These are phyloP conservation scores for Octodonta nipae DNA, from an alignment of 2,888 invertebrate species.

Conservation along the genomic window DNA sequence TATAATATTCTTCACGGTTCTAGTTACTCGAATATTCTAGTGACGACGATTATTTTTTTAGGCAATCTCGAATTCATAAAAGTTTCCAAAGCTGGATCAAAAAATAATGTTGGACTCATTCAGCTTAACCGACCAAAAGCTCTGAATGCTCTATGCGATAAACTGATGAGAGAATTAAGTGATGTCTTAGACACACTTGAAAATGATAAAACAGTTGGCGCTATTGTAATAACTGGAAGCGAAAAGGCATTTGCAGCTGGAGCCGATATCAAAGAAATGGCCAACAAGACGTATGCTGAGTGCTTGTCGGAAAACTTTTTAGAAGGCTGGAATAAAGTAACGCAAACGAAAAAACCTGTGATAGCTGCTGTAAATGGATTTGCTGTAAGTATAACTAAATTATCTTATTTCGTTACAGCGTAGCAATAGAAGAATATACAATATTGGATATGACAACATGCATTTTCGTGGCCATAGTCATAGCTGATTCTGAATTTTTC, in stretches of 20 bases:
- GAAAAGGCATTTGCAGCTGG: conserved; percentile 70
- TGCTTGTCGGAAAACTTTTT: conserved; percentile 67
- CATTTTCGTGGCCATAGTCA: too few species aligned
- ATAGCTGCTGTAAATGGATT: conserved; percentile 98
- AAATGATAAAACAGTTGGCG: conserved; percentile 58
- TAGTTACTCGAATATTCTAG: too few species aligned
- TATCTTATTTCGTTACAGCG: too few species aligned
- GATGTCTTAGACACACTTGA: conserved; percentile 58
- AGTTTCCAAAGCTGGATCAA: conserved; percentile 65
- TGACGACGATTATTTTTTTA: not conserved
- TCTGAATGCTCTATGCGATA: conserved; percentile 85
- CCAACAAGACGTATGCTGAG: conserved; percentile 57
- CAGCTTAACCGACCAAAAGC: conserved; percentile 91
- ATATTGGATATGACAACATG: too few species aligned
- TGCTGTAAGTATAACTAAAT: too few species aligned
- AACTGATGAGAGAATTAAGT: conserved; percentile 73
- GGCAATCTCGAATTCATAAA: conserved; percentile 61
- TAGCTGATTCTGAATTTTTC: too few species aligned
- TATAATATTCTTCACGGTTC: too few species aligned
- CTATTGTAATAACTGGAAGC: conserved; percentile 82
- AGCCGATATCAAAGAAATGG: conserved; percentile 96
- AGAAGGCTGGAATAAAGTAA: conserved; percentile 68
- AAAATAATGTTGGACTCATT: conserved; percentile 84
- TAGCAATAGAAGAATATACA: too few species aligned
- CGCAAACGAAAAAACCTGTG: conserved; percentile 72